Base-by-base conservation (phyloP, 2,113 vertebrate genomes). In the Ptilorrhoa leucosticta region DNA sequence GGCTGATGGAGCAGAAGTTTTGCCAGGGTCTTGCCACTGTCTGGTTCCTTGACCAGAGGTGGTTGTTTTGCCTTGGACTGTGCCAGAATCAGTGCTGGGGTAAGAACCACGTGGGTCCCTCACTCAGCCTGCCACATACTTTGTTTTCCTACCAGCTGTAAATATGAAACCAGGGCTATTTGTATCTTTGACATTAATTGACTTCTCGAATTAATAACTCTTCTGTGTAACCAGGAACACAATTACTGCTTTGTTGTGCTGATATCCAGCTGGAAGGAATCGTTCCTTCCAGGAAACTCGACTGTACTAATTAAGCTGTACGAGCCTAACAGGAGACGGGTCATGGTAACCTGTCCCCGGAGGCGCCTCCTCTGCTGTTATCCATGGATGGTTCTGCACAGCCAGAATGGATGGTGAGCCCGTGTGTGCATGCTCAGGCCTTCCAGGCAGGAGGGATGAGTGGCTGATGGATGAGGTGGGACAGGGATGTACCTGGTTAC, bases 181-280 rank as follows among this genome's bases (percentile, higher is more conserved):
- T 91, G 92, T 90, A 83, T 94, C 93, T 73, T 77, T 96, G 94
- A 96, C 93, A 79, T 89, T 96, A 92, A 95, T 94, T 91, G 96
- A 93, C 83, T 96, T 71, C 87, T 87, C 31, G 65, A 93, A 93
- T 96, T 95, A 97, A 96, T 93, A 97, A 93, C 94, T 96, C 87
- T 86, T 88, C 88, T 56, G 92, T 93, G 94, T 86, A 92, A 96
- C 88, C 40, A 60, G 73, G 64, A 96, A 89, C 10, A 22, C 92
- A 85, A 77, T 96, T 89, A 92, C 39, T 87, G 94, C 93, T 93
- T 95, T 93, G 92, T 88, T 88, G 86, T 84, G 89, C 68, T 44
- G 95, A 70, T 70, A 89, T 50, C 82, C 93, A 95, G 95, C 96
- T 78, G 23, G 90, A 96, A 96, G 94, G 90, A 57, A 96, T 66